phyloP scores from a whole-genome alignment of 1,140 invertebrate species.

The Ceratina australensis region DNA sequence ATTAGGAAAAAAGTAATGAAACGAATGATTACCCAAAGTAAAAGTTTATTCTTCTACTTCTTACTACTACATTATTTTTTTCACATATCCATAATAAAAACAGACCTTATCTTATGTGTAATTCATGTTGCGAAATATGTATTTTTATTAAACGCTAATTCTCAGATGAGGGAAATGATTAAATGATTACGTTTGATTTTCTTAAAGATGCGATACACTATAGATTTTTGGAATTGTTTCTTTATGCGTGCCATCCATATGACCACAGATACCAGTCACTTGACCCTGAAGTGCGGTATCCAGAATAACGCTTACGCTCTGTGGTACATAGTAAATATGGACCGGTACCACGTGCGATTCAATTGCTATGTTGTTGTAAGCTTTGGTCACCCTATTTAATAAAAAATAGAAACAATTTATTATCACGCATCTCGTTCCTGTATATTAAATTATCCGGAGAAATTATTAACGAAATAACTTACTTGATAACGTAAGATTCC shows the following conservation, averaged over 20 bases:
- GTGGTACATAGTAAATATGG: slow-evolving; percentile 31
- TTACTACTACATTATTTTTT: background rate
- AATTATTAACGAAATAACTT: slow-evolving; percentile 1
- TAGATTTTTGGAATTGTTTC: slow-evolving; percentile 37
- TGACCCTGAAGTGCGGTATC: slow-evolving; percentile 45
- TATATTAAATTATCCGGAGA: background rate
- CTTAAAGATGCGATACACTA: slow-evolving; percentile 29
- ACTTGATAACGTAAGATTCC: slow-evolving; percentile 55
- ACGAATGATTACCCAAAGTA: slow-evolving; percentile 27
- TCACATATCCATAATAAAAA: background rate
- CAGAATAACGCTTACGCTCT: slow-evolving; percentile 48
- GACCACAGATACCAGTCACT: slow-evolving; percentile 61
- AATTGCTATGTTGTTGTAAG: slow-evolving; percentile 44
- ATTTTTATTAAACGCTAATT: background rate
- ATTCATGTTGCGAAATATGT: background rate
- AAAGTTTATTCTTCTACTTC: slow-evolving; percentile 41
- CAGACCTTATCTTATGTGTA: slow-evolving; percentile 1
- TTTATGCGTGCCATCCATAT: slow-evolving; percentile 53
- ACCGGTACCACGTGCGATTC: slow-evolving; percentile 43
- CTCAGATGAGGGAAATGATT: background rate
- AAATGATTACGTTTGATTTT: background rate
- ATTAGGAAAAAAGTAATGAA: no score
- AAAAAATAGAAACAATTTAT: slow-evolving; percentile 2
- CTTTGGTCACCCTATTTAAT: slow-evolving; percentile 44
- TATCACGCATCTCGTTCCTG: background rate